phyloP scores from a whole-genome alignment of 2,113 vertebrate genomes.

The Orientallactaga bullata region DNA sequence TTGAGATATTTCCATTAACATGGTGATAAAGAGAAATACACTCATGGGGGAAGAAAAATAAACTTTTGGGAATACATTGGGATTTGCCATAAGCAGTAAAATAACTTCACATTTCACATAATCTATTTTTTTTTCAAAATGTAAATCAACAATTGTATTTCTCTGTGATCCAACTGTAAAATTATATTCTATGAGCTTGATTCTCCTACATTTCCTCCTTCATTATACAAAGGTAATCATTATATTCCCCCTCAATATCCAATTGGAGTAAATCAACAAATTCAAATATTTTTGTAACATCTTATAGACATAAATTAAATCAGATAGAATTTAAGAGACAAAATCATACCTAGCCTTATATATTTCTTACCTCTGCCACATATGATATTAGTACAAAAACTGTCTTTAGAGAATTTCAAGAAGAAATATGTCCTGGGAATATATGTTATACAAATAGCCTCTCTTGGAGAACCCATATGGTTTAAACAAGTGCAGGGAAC shows the following conservation, averaged over 20 bases:
- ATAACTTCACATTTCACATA: slow-evolving; percentile 1
- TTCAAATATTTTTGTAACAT: too few species aligned
- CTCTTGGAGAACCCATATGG: not conserved
- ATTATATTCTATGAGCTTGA: not conserved
- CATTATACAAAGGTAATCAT: not conserved
- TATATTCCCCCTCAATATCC: not conserved
- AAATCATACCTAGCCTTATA: not conserved
- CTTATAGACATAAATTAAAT: not conserved
- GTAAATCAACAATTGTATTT: slow-evolving; percentile 22
- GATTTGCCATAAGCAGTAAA: not conserved
- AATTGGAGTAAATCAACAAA: not conserved
- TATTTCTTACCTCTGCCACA: not conserved
- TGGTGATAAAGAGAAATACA: slow-evolving; percentile 15
- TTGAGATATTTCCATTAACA: slow-evolving; percentile 20
- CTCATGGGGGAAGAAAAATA: not conserved
- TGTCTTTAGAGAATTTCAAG: not conserved
- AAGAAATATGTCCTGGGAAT: not conserved
- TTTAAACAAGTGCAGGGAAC: not conserved
- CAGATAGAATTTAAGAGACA: not conserved
- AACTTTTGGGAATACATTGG: not conserved
- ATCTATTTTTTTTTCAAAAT: slow-evolving; percentile 22
- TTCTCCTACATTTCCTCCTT: slow-evolving; percentile 11
- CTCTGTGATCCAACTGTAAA: not conserved
- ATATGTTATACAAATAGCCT: not conserved
- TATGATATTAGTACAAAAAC: slow-evolving; percentile 5